phyloP scores from a whole-genome alignment of 2,797 vertebrate genomes.

The Ispidina picta region DNA sequence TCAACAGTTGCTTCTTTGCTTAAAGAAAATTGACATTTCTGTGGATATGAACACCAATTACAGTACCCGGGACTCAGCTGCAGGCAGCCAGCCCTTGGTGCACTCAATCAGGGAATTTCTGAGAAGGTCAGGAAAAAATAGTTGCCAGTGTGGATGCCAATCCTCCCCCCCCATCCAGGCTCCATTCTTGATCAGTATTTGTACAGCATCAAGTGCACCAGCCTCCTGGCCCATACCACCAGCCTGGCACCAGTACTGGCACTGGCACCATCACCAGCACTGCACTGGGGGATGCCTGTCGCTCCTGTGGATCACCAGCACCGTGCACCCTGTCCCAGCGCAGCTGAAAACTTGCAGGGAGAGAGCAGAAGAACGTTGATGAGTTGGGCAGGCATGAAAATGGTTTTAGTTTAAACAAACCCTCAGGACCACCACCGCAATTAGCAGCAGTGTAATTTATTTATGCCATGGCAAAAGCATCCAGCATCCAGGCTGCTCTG shows the following conservation, averaged over 20 bases:
- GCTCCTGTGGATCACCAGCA: fast-evolving
- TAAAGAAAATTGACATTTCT: neutral
- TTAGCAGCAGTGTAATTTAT: neutral
- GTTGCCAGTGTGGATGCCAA: fast-evolving
- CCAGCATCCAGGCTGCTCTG: neutral
- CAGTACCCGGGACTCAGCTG: neutral
- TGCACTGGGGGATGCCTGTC: neutral
- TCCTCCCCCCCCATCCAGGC: fast-evolving
- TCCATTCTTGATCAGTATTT: neutral
- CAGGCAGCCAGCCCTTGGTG: neutral
- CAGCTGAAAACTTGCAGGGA: neutral
- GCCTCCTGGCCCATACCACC: fast-evolving
- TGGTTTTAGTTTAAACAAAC: neutral
- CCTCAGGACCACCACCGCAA: neutral
- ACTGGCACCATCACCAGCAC: fast-evolving
- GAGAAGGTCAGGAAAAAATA: neutral
- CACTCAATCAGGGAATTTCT: neutral
- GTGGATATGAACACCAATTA: neutral
- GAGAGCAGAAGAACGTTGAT: fast-evolving
- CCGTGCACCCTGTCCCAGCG: neutral
- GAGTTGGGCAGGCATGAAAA: neutral
- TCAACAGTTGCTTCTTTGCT: neutral
- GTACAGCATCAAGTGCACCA: neutral
- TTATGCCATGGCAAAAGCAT: neutral
- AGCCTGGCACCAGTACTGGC: neutral